Base-by-base conservation (phyloP, 2,888 invertebrate species). In the Acanthosepion esculentum region DNA sequence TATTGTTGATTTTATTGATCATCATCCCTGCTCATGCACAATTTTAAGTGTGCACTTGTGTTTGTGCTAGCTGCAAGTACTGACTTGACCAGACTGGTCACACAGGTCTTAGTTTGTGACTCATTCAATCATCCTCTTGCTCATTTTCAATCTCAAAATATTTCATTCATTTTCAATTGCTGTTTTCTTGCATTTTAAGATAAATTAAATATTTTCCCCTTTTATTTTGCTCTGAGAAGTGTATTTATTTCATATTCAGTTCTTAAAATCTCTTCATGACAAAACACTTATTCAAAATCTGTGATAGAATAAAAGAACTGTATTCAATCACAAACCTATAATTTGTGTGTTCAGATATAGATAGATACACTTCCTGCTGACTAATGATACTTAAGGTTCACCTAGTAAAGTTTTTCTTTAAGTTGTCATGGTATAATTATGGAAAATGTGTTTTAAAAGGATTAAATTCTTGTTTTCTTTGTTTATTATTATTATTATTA, bases 1-100 rank as follows among this genome's bases (percentile, higher is more conserved):
- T n/a, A 78, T 78, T 78, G 78, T 78, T 78, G 78, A 78, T 78
- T n/a, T 78, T 78, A 78, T 78, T 78, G 78, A 78, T 78, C 78
- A n/a, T 78, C 78, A 78, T n/a, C 8, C 78, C 78, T 78, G 78
- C 10, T 78, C 78, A n/a, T n/a, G 78, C 59, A 59, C 59, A 59
- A 59, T 20, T 29, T 23, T 78, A 18, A 78, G 78, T 78, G 78
- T n/a, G 78, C 78, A 78, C n/a, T 78, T 78, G 78, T 78, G n/a
- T n/a, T 78, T 78, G 78, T 78, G 15, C 8, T 78, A 78, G 78
- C 29, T 78, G 78, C 78, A 78, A n/a, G 78, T n/a, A 78, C 78
- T 78, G n/a, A 78, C 78, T 78, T 78, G 78, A 78, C 78, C n/a
- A 78, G 78, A 78, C 78, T 78, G 78, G 78, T 78, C 78, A 78